Percentiles rank a stretch among this genome's conserved stretches.
These are phyloP conservation scores for Uropetala carovei DNA, from an alignment of 2,888 invertebrate genomes.

Conservation along the genomic window DNA sequence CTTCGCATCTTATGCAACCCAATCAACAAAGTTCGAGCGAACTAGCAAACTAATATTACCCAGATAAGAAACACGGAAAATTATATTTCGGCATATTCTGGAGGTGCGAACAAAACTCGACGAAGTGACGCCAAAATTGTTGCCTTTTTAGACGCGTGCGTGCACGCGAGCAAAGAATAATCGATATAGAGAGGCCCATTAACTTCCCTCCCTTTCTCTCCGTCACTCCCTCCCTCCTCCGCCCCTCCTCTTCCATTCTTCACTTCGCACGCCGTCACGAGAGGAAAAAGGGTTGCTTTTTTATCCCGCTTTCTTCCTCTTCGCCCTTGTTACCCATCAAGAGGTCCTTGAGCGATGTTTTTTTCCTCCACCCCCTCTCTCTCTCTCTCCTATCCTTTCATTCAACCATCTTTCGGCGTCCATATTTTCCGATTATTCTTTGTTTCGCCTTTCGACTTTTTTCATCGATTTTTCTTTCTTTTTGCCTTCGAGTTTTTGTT, in stretches of 20 bases:
- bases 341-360: neutral
- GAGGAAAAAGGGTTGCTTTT: neutral
- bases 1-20: neutral
- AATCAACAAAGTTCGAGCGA: neutral
- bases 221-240: neutral
- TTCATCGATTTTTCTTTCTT: neutral
- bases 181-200: neutral
- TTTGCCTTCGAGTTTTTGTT: neutral
- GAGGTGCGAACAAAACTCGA: neutral
- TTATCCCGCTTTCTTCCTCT: neutral
- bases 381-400: too few relatives aligned
- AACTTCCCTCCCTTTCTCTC: neutral
- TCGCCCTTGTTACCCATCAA: neutral
- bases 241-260: neutral
- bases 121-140: neutral
- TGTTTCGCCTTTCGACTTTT: neutral
- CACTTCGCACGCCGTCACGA: neutral
- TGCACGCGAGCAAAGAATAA: neutral
- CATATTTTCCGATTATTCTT: conserved; percentile 12
- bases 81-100: neutral
- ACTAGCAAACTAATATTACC: too few relatives aligned
- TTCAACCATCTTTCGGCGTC: neutral
- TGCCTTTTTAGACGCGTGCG: neutral
- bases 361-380: neutral
- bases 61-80: too few relatives aligned